Evolutionary conservation across 2,113 vertebrate genomes (phyloP), one percentile per base, ranked within the genome.

Genomic region (Panurus biarmicus): DNA sequence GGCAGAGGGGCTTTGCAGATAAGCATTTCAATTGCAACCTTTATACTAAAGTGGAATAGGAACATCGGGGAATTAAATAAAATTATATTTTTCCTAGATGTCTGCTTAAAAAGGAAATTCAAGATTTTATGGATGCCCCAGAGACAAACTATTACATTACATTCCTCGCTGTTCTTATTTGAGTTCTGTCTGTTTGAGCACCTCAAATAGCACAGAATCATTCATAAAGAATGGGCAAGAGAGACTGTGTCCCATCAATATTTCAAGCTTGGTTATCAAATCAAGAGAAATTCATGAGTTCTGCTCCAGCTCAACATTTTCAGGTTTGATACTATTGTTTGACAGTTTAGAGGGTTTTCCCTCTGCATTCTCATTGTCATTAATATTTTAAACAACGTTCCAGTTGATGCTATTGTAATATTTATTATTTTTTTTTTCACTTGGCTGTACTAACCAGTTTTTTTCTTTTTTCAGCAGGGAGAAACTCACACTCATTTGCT

Each of bases 241-340:
- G 88, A 93, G 88, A 85, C 85, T 88, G 71, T 87, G 66, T 88
- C 93, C 95, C 92, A 97, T 95, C 96, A 97, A 96, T 97, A 96
- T 97, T 97, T 97, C 90, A 97, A 76, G 92, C 90, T 94, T 93
- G 61, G 84, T 94, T 95, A 96, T 95, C 95, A 87, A 92, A 95
- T 94, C 85, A 95, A 95, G 96, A 95, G 84, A 85, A 94, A 94
- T 89, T 91, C 94, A 92, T 60, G 88, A 94, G 71, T 95, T 90
- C 90, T 95, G 86, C 82, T 92, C 72, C 61, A 69, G 81, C 57
- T 81, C 90, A 90, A 83, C 88, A 24, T 90, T 88, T 89, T 65
- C 58, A 82, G 64, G 82, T 88, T 91, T 96, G 84, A 89, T 94
- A 66, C 79, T 50, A 71, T 78, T 90, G 93, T 96, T 94, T 96